Conservation (phyloP, 2,113 vertebrate species). For the Catharus bicknelli region DNA sequence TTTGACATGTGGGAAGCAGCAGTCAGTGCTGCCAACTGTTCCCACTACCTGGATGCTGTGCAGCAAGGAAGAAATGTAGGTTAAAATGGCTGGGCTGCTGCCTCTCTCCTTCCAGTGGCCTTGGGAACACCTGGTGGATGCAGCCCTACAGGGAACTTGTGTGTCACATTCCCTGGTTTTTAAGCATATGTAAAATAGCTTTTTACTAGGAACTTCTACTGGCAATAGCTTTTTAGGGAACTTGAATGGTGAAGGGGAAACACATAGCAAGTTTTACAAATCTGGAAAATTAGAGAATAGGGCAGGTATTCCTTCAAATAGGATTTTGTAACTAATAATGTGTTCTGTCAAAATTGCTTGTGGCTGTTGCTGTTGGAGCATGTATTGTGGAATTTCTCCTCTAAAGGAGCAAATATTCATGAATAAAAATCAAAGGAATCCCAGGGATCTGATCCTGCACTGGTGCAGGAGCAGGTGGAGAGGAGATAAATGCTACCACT, state of each 20-base stretch:
- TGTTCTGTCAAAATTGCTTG: background rate
- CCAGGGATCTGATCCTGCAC: background rate
- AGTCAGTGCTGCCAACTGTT: background rate
- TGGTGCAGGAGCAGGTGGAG: background rate
- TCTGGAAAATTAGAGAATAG: background rate
- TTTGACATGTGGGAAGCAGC: rapidly evolving
- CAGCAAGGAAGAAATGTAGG: background rate
- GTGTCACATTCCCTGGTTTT: background rate
- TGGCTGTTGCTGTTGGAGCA: background rate
- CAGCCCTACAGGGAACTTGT: background rate
- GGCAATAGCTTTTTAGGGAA: background rate
- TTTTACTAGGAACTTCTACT: background rate
- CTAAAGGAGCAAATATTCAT: background rate
- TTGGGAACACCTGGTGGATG: background rate
- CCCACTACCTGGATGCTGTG: background rate
- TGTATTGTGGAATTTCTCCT: background rate
- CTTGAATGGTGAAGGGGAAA: background rate
- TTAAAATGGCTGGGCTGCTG: background rate
- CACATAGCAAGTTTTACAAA: rapidly evolving
- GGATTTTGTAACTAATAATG: background rate
- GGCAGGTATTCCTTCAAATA: background rate
- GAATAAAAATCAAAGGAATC: background rate
- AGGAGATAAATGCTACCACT: background rate
- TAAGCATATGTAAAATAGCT: background rate
- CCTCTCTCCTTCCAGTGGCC: background rate